Evolutionary conservation across 2,797 vertebrate species (phyloP).

Genomic region (Poeciliopsis infans): DNA sequence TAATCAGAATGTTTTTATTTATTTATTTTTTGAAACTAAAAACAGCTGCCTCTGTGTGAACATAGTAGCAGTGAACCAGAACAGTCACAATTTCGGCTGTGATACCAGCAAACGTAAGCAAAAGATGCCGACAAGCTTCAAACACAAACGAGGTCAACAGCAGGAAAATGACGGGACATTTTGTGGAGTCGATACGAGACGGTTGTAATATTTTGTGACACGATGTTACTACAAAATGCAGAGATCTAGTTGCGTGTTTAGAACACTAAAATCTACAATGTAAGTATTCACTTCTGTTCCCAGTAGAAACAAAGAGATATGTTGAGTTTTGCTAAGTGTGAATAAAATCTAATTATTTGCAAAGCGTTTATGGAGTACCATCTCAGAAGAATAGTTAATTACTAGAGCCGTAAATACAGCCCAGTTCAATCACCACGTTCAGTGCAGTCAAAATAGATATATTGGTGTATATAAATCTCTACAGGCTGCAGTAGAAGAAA

Average conservation of each 20-base stretch:
- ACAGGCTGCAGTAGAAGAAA: neutral
- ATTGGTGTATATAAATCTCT: neutral
- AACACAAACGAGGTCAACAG: neutral
- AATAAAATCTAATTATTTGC: neutral
- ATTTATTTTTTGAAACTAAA: slow-evolving; percentile 1
- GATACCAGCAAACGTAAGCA: neutral
- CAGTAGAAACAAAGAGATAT: neutral
- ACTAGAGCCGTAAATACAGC: neutral
- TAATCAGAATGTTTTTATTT: neutral
- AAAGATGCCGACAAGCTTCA: neutral
- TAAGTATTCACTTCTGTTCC: neutral
- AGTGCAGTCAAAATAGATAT: neutral
- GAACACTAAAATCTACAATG: neutral
- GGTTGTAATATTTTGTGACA: neutral
- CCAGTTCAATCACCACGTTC: neutral
- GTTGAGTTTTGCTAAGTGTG: neutral
- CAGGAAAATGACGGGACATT: neutral
- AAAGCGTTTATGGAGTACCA: neutral
- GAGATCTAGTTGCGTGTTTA: neutral
- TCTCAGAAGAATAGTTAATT: neutral
- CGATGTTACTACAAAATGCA: neutral
- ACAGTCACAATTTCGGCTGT: neutral
- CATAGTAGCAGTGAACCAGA: slow-evolving; percentile 1
- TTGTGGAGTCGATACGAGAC: neutral
- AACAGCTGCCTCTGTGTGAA: neutral